Base-by-base conservation (phyloP, 2,113 vertebrate genomes). In the Fregata magnificens region DNA sequence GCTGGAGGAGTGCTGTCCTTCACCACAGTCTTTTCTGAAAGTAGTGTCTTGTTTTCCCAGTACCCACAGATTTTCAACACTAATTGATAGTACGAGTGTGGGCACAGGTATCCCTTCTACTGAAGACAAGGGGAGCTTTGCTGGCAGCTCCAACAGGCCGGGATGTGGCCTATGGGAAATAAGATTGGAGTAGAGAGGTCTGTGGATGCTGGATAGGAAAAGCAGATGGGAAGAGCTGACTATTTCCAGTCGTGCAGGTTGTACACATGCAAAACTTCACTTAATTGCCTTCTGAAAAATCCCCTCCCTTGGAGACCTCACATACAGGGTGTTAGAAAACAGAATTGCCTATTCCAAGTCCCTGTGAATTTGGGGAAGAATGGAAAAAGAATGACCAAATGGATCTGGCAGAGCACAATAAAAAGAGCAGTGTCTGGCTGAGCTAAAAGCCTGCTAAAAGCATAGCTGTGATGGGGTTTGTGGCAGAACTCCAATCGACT, bases 401-500 rank as follows among this genome's bases (percentile, higher is more conserved):
- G 40, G 76, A 67, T 62, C 79, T 86, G 90, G 92, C 85, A 96
- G 76, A 90, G 63, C 29, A 18, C 89, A 93, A 53, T n/a, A 44
- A 80, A 7, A 66, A n/a, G 50, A 93, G 70, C 84, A 87, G 65
- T 6, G 52, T 19, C 73, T 84, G 66, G 38, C 63, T 92, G 79
- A 66, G 82, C 58, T 83, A 88, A 44, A 93, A 77, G 59, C 34
- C 66, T 92, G 67, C 76, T 92, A 13, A 90, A 84, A 92, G 89
- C 86, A 81, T 34, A 81, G 79, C 36, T 10, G 83, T 59, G 94
- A 86, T 89, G 86, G 91, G 89, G 81, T 1, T 38, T 45, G 81
- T 96, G 95, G 96, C 94, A 94, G 47, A 84, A 70, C 63, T 97
- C 96, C 94, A 94, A 59, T 3, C 2, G 4, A 26, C 90, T 63